Evolutionary conservation across 2,113 vertebrate genomes (phyloP), one percentile per base, ranked within the genome.

Genomic region (Urocitellus parryii): DNA sequence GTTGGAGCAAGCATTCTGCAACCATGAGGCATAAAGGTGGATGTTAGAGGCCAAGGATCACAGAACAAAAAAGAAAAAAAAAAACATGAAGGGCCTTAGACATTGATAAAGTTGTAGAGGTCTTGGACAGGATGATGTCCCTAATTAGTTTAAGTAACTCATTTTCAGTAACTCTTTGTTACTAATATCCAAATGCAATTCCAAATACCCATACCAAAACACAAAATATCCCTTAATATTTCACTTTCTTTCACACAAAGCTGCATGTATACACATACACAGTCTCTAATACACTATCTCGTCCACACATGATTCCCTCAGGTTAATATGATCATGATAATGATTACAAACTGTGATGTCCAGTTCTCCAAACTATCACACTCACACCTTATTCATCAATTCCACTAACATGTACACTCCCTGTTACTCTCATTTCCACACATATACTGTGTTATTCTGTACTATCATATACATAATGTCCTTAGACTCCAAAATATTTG

Each of bases 121-220:
- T 90, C 90, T 27, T 88, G 18, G 68, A 91, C 34, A 82, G 45
- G 78, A 93, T 88, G 70, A 53, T 91, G 91, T 37, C 53, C 61
- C n/a, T 81, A 45, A 94, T 94, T 42, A 83, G 77, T 76, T 87
- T 80, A 93, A 93, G 48, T n/a, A 82, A 63, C 51, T 93, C 39
- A 88, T 94, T 95, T 95, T 90, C 80, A 83, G 29, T 32, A 67
- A 67, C 61, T 51, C 48, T 51, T 51, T 95, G 18, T 90, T 93
- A 77, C n/a, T 68, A 65, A 89, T 58, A 74, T 39, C 8, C 53
- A 95, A 95, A 89, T 58, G 48, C 45, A 92, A 85, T 80, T 95
- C 73, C 84, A 88, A 88, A 74, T 78, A 58, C 37, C 51, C 12
- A 84, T 67, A 27, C 82, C 48, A 67, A 88, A 79, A 89, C 24